A percentile compares a stretch with the other conserved stretches of the same genome.
These are phyloP conservation scores for Macrobrachium nipponense DNA, from an alignment of 1,140 invertebrate species.

Conservation along the genomic window DNA sequence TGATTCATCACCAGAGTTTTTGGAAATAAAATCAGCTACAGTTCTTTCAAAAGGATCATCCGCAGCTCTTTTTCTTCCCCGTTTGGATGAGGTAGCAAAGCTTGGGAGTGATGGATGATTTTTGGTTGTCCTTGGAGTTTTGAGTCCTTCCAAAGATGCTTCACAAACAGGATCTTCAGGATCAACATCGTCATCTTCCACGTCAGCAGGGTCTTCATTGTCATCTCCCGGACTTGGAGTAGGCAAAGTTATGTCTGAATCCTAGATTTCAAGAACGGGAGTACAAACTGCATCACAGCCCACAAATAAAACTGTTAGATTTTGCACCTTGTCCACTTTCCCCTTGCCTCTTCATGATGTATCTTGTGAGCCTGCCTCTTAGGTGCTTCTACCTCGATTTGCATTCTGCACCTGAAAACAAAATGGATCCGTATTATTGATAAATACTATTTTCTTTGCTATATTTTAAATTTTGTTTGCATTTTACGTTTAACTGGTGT, in stretches of 20 bases:
- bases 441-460: constrained; percentile 29
- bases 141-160: too few relatives aligned
- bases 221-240: too few relatives aligned
- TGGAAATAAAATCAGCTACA: constrained; percentile 40
- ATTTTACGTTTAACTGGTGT: constrained; percentile 24
- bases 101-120: constrained; percentile 16
- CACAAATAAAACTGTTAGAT: neutral
- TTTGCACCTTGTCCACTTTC: constrained; percentile 2
- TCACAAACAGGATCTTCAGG: too few relatives aligned
- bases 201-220: too few relatives aligned
- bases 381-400: constrained; percentile 37
- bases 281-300: too few relatives aligned
- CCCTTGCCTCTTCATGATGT: constrained; percentile 40
- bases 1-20: constrained; percentile 34
- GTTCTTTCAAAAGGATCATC: constrained; percentile 41
- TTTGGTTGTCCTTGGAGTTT: constrained; percentile 35
- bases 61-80: constrained; percentile 30
- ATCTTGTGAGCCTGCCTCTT: constrained; percentile 37
- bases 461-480: constrained; percentile 35
- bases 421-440: constrained; percentile 28
- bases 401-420: constrained; percentile 41
- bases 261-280: too few relatives aligned
- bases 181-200: too few relatives aligned
- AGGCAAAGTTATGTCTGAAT: too few relatives aligned
- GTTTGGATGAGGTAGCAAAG: constrained; percentile 35